A percentile compares a stretch with the other conserved stretches of the same genome.
These are phyloP conservation scores for Xenotilapia longispinis DNA, from an alignment of 2,113 vertebrate species.

Conservation along the genomic window DNA sequence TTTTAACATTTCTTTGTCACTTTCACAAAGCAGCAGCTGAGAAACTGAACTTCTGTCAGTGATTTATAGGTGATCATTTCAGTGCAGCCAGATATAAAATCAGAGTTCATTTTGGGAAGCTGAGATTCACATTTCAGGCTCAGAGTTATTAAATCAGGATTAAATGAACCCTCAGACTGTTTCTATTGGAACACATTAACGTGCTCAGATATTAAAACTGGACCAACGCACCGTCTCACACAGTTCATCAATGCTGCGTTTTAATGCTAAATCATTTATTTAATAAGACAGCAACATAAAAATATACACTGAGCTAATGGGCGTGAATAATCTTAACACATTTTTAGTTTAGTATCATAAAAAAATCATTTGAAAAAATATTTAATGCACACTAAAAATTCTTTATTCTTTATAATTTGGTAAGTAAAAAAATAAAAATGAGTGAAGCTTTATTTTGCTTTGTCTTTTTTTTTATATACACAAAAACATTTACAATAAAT, in stretches of 20 bases:
- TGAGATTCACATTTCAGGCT: background rate
- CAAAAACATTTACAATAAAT: background rate
- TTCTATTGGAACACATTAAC: background rate
- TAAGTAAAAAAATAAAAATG: background rate
- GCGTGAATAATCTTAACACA: background rate
- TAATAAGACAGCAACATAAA: background rate
- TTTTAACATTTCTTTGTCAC: background rate
- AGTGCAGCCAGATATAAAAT: background rate
- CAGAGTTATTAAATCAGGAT: background rate
- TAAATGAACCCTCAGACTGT: background rate
- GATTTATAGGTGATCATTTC: background rate
- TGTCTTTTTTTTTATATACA: background rate
- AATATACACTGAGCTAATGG: background rate
- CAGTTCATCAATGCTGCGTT: background rate
- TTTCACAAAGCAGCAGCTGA: background rate
- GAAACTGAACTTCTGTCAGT: background rate
- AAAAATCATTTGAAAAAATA: background rate
- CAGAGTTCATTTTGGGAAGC: background rate
- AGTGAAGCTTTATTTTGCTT: background rate
- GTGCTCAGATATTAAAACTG: background rate
- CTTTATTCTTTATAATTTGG: background rate
- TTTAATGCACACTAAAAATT: background rate
- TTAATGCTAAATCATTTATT: background rate
- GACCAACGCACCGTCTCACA: background rate
- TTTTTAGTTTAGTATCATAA: accelerated